Evolutionary conservation across 1,140 invertebrate genomes (phyloP).

Genomic region (Sinonovacula constricta): DNA sequence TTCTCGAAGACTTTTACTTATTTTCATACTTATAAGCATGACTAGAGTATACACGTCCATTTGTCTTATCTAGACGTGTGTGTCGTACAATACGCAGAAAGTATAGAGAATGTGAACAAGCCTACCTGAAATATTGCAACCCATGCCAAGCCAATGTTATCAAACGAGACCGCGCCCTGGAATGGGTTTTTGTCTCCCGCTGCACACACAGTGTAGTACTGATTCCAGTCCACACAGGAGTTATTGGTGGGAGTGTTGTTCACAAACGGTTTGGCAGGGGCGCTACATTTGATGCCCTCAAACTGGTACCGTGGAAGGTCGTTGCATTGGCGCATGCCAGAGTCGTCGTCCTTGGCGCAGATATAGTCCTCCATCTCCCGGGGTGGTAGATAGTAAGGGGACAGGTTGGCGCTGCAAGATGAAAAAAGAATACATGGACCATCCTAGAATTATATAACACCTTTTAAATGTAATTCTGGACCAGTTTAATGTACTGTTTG

Average conservation of each 20-base stretch:
- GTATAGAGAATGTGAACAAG: constrained; percentile 66
- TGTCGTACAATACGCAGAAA: neutral
- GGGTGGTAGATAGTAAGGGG: constrained; percentile 60
- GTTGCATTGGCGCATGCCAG: constrained; percentile 95
- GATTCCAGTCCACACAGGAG: constrained; percentile 98
- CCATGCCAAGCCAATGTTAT: constrained; percentile 99
- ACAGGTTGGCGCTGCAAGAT: constrained; percentile 67
- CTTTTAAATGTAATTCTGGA: too few species aligned
- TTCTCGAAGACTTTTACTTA: too few species aligned
- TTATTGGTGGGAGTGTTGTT: constrained; percentile 76
- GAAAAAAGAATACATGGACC: too few species aligned
- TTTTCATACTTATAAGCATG: too few species aligned
- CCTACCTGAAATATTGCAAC: constrained; percentile 99
- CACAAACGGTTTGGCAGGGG: constrained; percentile 62
- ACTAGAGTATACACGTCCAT: too few species aligned
- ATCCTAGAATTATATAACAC: too few species aligned
- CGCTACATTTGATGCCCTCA: constrained; percentile 84
- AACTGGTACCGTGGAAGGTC: constrained; percentile 90
- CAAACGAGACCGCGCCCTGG: constrained; percentile 99
- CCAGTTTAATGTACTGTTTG: too few species aligned
- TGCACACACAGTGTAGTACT: constrained; percentile 97
- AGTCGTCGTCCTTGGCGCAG: constrained; percentile 94
- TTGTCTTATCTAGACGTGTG: too few species aligned
- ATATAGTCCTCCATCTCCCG: constrained; percentile 92
- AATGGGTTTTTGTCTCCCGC: constrained; percentile 97